A percentile compares a stretch with the other conserved stretches of the same genome.
phyloP scores from a whole-genome alignment of 2,113 vertebrate genomes.

The Microtus montanus region DNA sequence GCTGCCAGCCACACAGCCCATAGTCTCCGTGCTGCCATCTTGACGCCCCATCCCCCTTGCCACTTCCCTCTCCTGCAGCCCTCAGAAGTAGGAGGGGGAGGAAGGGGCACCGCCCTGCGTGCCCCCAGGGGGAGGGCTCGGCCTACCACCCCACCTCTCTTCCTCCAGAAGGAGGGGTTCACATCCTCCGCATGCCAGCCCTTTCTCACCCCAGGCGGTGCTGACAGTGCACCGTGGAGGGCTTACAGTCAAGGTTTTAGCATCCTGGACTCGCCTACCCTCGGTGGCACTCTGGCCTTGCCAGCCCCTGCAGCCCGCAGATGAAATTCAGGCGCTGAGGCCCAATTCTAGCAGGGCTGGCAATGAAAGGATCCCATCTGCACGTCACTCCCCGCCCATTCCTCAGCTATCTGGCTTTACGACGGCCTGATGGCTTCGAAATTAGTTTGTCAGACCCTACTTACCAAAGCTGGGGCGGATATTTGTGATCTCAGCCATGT shows the following conservation, averaged over 20 bases:
- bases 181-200: not conserved
- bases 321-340: constrained; percentile 25
- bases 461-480: constrained; percentile 85
- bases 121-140: constrained; percentile 65
- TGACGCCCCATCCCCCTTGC: constrained; percentile 72
- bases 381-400: not conserved
- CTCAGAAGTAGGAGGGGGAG: constrained; percentile 66
- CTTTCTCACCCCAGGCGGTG: constrained; percentile 47
- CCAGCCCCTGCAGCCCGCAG: not conserved
- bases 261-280: not conserved
- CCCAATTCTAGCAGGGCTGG: not conserved
- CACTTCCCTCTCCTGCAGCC: constrained; percentile 67
- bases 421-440: not conserved
- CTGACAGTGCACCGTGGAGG: constrained; percentile 40
- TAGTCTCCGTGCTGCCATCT: constrained; percentile 75
- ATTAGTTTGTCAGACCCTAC: constrained; percentile 60
- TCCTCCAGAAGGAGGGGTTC: constrained; percentile 57
- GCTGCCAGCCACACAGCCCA: constrained; percentile 59
- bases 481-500: constrained; percentile 87
- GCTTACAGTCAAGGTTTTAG: constrained; percentile 29
- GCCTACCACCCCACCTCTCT: constrained; percentile 30
- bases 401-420: not conserved
- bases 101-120: constrained; percentile 77
- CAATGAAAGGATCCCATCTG: not conserved
- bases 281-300: not conserved